Conservation (phyloP, 2,797 vertebrate species). For the Mus minutoides region DNA sequence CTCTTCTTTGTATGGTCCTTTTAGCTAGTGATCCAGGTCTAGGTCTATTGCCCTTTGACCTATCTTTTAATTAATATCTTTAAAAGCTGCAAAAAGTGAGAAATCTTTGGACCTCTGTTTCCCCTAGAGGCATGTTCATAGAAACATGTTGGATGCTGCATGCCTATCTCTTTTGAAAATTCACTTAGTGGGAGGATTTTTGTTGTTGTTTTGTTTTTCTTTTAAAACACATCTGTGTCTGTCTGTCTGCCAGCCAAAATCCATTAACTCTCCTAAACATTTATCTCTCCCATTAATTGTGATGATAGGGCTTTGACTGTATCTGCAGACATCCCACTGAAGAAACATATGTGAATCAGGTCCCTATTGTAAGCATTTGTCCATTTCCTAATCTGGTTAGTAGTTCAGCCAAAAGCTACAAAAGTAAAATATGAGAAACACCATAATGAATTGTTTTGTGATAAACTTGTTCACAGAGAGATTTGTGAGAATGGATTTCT, state of each 20-base stretch:
- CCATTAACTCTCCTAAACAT: neutral
- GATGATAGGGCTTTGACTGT: conserved; percentile 59
- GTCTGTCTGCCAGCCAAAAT: conserved; percentile 11
- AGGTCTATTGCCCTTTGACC: neutral
- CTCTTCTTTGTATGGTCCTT: neutral
- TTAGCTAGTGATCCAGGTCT: neutral
- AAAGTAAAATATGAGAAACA: conserved; percentile 27
- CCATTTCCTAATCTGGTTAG: conserved; percentile 46
- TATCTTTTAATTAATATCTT: conserved; percentile 19
- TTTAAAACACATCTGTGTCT: conserved; percentile 63
- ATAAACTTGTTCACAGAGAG: neutral
- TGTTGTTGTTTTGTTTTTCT: conserved; percentile 3
- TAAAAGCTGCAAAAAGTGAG: neutral
- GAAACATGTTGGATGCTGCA: neutral
- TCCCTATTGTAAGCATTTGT: conserved; percentile 41
- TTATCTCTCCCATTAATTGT: conserved; percentile 48
- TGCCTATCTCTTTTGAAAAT: conserved; percentile 42
- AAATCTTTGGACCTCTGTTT: neutral
- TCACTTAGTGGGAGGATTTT: conserved; percentile 26
- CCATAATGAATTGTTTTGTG: neutral
- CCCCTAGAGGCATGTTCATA: neutral
- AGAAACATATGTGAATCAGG: conserved; percentile 50
- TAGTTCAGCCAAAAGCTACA: conserved; percentile 59
- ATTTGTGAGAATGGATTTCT: neutral
- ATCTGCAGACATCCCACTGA: conserved; percentile 57